Conservation (phyloP, 2,888 invertebrate species). For the Ypsolopha sequella region DNA sequence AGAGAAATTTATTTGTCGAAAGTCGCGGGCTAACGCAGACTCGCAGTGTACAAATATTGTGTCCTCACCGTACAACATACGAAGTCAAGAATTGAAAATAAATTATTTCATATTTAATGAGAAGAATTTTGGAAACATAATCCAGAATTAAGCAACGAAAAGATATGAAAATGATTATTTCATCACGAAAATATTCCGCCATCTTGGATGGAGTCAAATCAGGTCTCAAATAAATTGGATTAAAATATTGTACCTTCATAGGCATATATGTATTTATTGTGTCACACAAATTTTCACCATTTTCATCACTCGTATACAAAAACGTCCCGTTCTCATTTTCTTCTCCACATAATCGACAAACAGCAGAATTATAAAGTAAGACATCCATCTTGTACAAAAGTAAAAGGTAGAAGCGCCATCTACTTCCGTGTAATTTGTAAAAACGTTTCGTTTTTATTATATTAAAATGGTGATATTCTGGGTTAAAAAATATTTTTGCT, state of each 20-base stretch:
- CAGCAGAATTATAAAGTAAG: slow-evolving; percentile 74
- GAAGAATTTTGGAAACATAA: too few relatives aligned
- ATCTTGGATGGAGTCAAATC: slow-evolving; percentile 60
- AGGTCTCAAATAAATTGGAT: slow-evolving; percentile 39
- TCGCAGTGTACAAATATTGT: too few relatives aligned
- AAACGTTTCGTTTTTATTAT: neutral
- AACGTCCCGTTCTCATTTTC: slow-evolving; percentile 77
- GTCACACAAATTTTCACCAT: slow-evolving; percentile 72
- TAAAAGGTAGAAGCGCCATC: slow-evolving; percentile 36
- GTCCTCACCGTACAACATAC: too few relatives aligned
- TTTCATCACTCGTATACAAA: slow-evolving; percentile 71
- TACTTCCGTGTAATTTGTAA: slow-evolving; percentile 36
- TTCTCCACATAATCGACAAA: slow-evolving; percentile 83
- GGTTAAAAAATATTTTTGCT: too few relatives aligned
- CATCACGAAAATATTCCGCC: slow-evolving; percentile 29
- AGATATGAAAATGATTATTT: slow-evolving; percentile 32
- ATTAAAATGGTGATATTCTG: too few relatives aligned
- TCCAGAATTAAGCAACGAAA: slow-evolving; percentile 10
- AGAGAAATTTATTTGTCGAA: too few relatives aligned
- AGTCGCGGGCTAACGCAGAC: too few relatives aligned
- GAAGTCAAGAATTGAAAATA: too few relatives aligned
- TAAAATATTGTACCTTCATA: slow-evolving; percentile 71
- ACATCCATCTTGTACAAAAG: slow-evolving; percentile 47
- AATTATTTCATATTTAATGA: too few relatives aligned
- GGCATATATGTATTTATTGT: slow-evolving; percentile 82